These are phyloP conservation scores for Cryptops parisi DNA, from an alignment of 2,888 invertebrate species.

Conservation along the genomic window DNA sequence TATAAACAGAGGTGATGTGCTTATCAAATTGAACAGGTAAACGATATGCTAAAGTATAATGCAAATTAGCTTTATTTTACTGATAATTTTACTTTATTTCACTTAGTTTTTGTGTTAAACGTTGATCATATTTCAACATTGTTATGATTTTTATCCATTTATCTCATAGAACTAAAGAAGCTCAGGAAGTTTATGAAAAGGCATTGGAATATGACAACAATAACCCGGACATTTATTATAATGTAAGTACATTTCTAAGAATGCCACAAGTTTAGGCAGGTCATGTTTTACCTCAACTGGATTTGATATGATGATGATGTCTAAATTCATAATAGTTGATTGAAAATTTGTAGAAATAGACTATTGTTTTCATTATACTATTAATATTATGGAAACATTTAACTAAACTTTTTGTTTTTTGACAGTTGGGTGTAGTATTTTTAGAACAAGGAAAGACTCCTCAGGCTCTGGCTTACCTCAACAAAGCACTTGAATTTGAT, in stretches of 20 bases:
- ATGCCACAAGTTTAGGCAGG: too few relatives aligned
- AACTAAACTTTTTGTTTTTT: neutral
- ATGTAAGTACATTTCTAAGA: too few relatives aligned
- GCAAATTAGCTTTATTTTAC: neutral
- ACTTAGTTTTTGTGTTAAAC: too few relatives aligned
- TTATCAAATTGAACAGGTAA: slow-evolving; percentile 66
- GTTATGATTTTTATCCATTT: too few relatives aligned
- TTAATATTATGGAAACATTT: neutral
- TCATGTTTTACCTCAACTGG: slow-evolving; percentile 28
- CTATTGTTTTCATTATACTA: neutral
- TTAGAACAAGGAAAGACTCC: slow-evolving; percentile 82
- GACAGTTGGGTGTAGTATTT: slow-evolving; percentile 78
- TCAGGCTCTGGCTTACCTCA: slow-evolving; percentile 79
- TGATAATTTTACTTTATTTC: too few relatives aligned
- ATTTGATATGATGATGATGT: too few relatives aligned
- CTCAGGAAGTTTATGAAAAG: slow-evolving; percentile 84
- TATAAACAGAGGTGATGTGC: slow-evolving; percentile 90
- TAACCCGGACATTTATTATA: slow-evolving; percentile 89
- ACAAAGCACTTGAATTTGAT: slow-evolving; percentile 80
- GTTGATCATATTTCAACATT: too few relatives aligned
- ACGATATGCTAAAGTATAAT: neutral
- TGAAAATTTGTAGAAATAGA: neutral
- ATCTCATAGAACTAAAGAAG: slow-evolving; percentile 74
- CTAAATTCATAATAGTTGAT: too few relatives aligned
- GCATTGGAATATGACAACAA: slow-evolving; percentile 84